A percentile compares a stretch with the other conserved stretches of the same genome.
Evolutionary conservation across 92 coral and sea anemone species (phyloP).

Genomic region (Ricordea florida): DNA sequence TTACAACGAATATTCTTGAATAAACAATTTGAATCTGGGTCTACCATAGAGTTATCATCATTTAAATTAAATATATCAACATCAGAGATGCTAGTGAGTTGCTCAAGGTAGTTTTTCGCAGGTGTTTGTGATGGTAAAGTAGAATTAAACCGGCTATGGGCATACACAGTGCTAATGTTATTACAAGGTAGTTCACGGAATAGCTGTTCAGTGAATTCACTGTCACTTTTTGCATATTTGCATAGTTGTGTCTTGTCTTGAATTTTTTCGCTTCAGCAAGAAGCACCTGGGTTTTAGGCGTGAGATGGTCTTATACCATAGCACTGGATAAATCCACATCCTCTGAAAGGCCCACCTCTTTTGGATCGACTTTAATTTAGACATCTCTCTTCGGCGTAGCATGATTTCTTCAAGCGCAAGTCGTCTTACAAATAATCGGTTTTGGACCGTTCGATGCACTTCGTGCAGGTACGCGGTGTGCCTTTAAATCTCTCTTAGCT

Average conservation of each 20-base stretch:
- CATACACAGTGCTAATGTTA: neutral
- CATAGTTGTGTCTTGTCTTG: neutral
- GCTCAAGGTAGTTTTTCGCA: neutral
- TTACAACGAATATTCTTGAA: neutral
- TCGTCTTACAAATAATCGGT: neutral
- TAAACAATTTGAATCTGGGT: too few relatives aligned
- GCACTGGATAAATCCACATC: neutral
- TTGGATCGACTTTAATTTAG: conserved; percentile 3
- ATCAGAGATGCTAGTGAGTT: neutral
- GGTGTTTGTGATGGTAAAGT: too few relatives aligned
- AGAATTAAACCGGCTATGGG: neutral
- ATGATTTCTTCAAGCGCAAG: neutral
- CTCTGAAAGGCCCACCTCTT: neutral
- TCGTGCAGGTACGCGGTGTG: neutral
- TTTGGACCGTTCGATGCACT: neutral
- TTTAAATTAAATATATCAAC: neutral
- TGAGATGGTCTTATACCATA: conserved; percentile 8
- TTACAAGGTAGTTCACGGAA: neutral
- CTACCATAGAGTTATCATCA: neutral
- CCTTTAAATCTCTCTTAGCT: neutral
- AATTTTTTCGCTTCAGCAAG: conserved; percentile 29
- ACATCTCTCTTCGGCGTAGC: conserved; percentile 2
- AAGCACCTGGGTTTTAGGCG: conserved; percentile 14
- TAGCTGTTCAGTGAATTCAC: too few relatives aligned
- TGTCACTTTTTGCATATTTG: too few relatives aligned